Evolutionary conservation across 2,113 vertebrate species (phyloP), one percentile per base, ranked within the genome.

Genomic region (Varanus komodoensis): DNA sequence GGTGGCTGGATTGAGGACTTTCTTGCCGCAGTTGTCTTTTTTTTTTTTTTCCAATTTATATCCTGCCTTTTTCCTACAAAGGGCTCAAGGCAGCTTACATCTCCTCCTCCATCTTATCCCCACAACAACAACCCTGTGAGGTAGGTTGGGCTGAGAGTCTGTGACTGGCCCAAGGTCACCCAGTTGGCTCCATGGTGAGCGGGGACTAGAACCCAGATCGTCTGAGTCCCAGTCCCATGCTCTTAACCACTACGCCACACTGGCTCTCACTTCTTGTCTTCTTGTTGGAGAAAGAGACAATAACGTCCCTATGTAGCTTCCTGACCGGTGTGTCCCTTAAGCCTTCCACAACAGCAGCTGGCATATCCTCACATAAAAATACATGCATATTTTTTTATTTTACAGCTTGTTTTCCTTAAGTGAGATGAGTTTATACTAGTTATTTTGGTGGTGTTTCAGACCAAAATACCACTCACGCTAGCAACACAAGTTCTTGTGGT

Each of bases 351-450:
- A 79, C 82, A 93, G 44, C 79, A 89, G 78, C 89, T 96, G 71
- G 69, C 88, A 89, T 73, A 78, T 80, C 23, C 68, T 44, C 32
- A 75, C 86, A 52, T 69, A 91, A 92, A 95, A 95, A 25, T 61
- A 57, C 71, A 48, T 81, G 92, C 89, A 34, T 7, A 89, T 92
- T 85, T 61, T 61, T 61, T 61, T 94, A 90, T 57, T 95, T 92
- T 91, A 92, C 92, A 75, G 17, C 91, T 90, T 93, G 92, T 96
- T 96, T 94, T 94, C 79, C 83, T 94, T 92, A 73, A 95, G 96
- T 95, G 87, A 89, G 96, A 95, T 92, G 93, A 89, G 84, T 91
- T 93, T 93, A 52, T 96, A n/a, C 57, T 90, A 89, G 89, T 91
- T 96, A 88, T 90, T 96, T 95, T 93, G 90, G 84, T 94, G 38